Percentiles rank a stretch among this genome's conserved stretches.
These are phyloP conservation scores for Myotis brandtii DNA, from an alignment of 2,113 vertebrate genomes.

Conservation along the genomic window DNA sequence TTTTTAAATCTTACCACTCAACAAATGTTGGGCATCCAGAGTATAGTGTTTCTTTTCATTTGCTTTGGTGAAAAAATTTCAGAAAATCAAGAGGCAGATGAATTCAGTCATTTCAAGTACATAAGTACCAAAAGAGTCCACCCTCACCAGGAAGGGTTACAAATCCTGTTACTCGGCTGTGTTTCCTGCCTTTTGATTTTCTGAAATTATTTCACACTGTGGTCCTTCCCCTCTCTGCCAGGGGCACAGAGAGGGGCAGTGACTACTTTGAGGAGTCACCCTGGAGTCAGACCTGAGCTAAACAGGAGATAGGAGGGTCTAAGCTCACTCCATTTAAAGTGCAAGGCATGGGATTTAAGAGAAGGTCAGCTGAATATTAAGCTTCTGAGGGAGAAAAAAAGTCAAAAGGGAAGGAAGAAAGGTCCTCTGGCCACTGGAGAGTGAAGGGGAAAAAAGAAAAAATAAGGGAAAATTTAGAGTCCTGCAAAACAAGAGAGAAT, in stretches of 20 bases:
- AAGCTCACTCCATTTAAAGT: neutral
- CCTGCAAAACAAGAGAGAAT: neutral
- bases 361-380: neutral
- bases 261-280: no score
- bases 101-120: neutral
- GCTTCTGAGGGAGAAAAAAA: neutral
- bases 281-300: neutral
- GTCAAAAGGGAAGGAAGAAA: no score
- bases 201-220: neutral
- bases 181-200: neutral
- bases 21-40: neutral
- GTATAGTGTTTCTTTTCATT: neutral
- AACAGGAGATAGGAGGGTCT: accelerated
- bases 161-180: accelerated
- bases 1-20: neutral
- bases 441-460: neutral
- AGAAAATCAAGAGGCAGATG: neutral
- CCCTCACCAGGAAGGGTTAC: accelerated
- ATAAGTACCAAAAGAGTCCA: neutral
- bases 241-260: neutral
- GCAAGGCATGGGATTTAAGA: neutral
- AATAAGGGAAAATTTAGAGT: neutral
- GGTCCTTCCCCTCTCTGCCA: neutral
- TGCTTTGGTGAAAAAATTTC: neutral
- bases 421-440: neutral